A percentile compares a stretch with the other conserved stretches of the same genome.
Conservation (phyloP, 2,113 vertebrate species). For the Chaetodon trifascialis region DNA sequence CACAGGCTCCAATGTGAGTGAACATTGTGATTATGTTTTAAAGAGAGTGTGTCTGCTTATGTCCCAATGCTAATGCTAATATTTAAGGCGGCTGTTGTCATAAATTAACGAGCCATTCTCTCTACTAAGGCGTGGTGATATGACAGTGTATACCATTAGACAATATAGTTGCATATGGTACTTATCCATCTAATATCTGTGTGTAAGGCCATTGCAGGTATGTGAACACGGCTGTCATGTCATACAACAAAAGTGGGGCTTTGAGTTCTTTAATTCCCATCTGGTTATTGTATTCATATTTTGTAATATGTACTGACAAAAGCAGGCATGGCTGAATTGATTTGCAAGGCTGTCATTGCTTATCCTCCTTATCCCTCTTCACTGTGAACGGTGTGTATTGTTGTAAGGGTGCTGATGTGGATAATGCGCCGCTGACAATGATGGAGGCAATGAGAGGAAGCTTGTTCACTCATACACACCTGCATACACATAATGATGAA, state of each 20-base stretch:
- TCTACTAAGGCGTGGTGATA: no score
- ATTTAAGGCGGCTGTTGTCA: no score
- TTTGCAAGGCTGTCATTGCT: not conserved
- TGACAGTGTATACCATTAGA: no score
- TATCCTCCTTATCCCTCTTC: not conserved
- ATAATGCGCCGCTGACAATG: not conserved
- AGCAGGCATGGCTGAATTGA: no score
- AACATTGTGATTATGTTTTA: not conserved
- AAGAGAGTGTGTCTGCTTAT: not conserved
- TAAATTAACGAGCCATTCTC: no score
- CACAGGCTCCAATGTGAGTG: not conserved
- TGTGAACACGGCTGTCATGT: no score
- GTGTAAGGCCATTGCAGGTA: no score
- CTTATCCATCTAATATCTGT: no score
- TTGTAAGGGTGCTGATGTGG: not conserved
- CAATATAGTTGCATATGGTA: no score
- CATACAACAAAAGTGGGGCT: no score
- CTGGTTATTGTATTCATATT: not conserved
- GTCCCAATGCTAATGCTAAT: no score
- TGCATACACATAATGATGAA: conserved; percentile 5
- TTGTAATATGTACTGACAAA: not conserved
- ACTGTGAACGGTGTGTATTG: not conserved
- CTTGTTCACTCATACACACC: conserved; percentile 13
- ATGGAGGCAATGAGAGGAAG: conserved; percentile 11
- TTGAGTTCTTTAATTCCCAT: no score